Conservation (phyloP, 2,797 vertebrate genomes). For the Carcharodon carcharias region DNA sequence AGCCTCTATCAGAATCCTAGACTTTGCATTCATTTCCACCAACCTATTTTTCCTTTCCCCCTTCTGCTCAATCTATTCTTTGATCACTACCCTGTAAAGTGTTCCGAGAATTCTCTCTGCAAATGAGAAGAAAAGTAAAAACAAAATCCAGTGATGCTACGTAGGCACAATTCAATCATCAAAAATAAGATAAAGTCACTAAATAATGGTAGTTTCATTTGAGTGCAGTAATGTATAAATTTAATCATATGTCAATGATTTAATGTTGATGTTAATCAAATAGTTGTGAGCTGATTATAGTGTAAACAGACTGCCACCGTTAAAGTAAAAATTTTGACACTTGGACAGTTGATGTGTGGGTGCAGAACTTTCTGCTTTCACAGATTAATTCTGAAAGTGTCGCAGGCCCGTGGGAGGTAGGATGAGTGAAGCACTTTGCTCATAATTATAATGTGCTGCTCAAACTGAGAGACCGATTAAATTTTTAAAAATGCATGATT, state of each 20-base stretch:
- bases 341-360: constrained; percentile 4
- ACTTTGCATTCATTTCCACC: neutral
- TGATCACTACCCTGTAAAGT: neutral
- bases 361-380: neutral
- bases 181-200: neutral
- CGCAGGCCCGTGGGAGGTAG: neutral
- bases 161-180: neutral
- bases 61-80: neutral
- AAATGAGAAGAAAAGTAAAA: neutral
- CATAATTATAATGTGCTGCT: neutral
- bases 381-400: neutral
- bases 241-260: neutral
- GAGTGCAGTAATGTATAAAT: neutral
- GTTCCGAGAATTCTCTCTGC: neutral
- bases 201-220: neutral
- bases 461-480: neutral
- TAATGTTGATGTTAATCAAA: neutral
- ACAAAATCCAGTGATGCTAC: neutral
- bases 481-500: neutral
- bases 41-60: neutral
- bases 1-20: neutral
- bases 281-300: neutral
- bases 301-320: neutral
- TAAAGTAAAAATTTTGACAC: neutral
- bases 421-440: neutral